A percentile compares a stretch with the other conserved stretches of the same genome.
phyloP scores from a whole-genome alignment of 2,888 invertebrate genomes.

The Melanophora roralis region DNA sequence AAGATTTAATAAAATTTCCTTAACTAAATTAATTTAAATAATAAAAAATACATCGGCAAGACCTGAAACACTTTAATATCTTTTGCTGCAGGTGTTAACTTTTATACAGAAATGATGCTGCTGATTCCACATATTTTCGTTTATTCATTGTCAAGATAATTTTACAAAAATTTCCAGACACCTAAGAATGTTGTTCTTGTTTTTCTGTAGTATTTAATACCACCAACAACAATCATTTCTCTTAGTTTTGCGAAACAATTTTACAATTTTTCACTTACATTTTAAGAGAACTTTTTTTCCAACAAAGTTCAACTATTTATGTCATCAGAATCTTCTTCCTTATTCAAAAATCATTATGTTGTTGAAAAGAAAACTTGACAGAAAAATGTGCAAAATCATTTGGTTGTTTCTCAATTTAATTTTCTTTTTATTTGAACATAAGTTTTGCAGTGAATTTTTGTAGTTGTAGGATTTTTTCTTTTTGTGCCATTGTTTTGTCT shows the following conservation, averaged over 20 bases:
- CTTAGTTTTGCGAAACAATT: background rate
- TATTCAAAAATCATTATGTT: conserved; percentile 14
- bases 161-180: conserved; percentile 3
- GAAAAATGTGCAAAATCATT: background rate
- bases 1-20: too few species aligned
- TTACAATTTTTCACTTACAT: conserved; percentile 18
- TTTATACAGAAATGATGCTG: too few species aligned
- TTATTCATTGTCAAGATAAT: too few species aligned
- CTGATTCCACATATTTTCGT: too few species aligned
- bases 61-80: too few species aligned
- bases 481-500: conserved; percentile 21
- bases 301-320: conserved; percentile 44
- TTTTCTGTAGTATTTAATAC: background rate
- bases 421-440: background rate
- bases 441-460: background rate
- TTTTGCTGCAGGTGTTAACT: too few species aligned
- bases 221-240: background rate
- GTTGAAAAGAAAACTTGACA: background rate
- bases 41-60: too few species aligned
- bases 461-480: background rate
- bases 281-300: conserved; percentile 16
- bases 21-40: too few species aligned
- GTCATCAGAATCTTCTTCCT: background rate
- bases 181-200: background rate
- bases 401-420: conserved; percentile 22